Evolutionary conservation across 2,888 invertebrate species (phyloP), one percentile per base, ranked within the genome.

Genomic region (Scotopteryx bipunctaria): DNA sequence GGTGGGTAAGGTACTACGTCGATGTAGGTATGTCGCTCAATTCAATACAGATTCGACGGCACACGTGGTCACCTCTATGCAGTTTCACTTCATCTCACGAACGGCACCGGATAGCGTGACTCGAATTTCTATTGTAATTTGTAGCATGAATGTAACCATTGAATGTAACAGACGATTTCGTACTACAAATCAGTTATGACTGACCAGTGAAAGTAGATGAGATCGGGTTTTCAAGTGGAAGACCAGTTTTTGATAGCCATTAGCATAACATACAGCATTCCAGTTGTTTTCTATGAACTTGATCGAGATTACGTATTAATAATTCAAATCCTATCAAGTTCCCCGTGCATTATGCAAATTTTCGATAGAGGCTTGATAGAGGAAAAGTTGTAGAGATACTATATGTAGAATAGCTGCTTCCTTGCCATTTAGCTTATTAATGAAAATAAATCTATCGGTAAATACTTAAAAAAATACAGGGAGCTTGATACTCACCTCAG

Each of bases 401-500:
- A n/a, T n/a, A n/a, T n/a, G n/a, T n/a, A n/a, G n/a, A n/a, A n/a
- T n/a, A n/a, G n/a, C n/a, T n/a, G n/a, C n/a, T n/a, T n/a, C n/a
- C n/a, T n/a, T n/a, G n/a, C n/a, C n/a, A n/a, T n/a, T n/a, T n/a
- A n/a, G n/a, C n/a, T n/a, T n/a, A n/a, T n/a, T n/a, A n/a, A n/a
- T n/a, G n/a, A n/a, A n/a, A n/a, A n/a, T n/a, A n/a, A n/a, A n/a
- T n/a, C n/a, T n/a, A n/a, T n/a, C n/a, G n/a, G n/a, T n/a, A n/a
- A n/a, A n/a, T n/a, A n/a, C n/a, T n/a, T n/a, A n/a, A n/a, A n/a
- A n/a, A n/a, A n/a, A n/a, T n/a, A n/a, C n/a, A n/a, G n/a, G n/a
- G n/a, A n/a, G n/a, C n/a, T n/a, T n/a, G n/a, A 5, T 4, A 35
- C 61, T 41, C 19, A 85, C 74, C 98, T 91, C 25, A 97, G 76